Percentiles rank a stretch among this genome's conserved stretches.
Evolutionary conservation across 2,113 vertebrate genomes (phyloP).

Genomic region (Mormyrus iriodes): DNA sequence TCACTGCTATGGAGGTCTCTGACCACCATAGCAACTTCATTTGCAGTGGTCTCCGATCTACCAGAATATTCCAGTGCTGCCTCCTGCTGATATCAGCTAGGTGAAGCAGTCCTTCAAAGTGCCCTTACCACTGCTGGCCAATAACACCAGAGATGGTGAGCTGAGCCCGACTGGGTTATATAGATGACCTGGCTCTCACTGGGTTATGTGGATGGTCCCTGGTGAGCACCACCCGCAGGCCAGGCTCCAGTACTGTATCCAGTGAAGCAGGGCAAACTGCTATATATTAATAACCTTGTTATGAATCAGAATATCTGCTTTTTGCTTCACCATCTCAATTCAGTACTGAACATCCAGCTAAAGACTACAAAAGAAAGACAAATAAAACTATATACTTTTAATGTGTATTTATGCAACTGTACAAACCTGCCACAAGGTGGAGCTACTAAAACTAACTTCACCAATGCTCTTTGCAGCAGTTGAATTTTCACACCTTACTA

Average conservation of each 20-base stretch:
- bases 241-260: not conserved
- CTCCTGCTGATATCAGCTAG: not conserved
- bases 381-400: not conserved
- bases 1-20: not conserved
- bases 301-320: not conserved
- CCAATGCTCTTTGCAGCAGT: not conserved
- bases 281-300: not conserved
- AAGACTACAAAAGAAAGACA: not conserved
- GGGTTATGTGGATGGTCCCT: not conserved
- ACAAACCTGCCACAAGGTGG: conserved; percentile 16
- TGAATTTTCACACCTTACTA: not conserved
- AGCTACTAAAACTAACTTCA: not conserved
- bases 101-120: not conserved
- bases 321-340: not conserved
- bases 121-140: not conserved
- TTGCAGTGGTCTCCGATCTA: not conserved
- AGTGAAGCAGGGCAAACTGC: not conserved
- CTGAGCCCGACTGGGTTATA: not conserved
- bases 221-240: not conserved
- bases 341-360: not conserved
- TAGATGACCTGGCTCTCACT: not conserved
- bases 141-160: not conserved
- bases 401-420: not conserved
- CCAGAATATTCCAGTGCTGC: not conserved
- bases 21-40: not conserved